Evolutionary conservation across 1,140 invertebrate species (phyloP).

Genomic region (Plutomurus gul): DNA sequence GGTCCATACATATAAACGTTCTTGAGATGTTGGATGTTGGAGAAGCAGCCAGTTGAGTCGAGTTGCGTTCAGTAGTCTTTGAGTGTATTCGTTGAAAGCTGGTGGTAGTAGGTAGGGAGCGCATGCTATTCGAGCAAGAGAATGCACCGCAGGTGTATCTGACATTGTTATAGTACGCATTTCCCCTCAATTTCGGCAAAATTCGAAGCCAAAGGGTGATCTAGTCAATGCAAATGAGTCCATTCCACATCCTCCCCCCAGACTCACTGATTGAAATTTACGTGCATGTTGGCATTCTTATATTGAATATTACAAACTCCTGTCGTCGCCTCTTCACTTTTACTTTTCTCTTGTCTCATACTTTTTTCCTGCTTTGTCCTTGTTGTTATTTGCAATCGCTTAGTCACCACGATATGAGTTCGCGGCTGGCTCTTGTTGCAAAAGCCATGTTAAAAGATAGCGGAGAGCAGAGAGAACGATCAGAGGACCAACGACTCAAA

Average conservation of each 20-base stretch:
- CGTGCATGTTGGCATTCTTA: background rate
- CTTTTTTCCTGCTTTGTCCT: background rate
- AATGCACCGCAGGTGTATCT: conserved; percentile 40
- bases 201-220: conserved; percentile 28
- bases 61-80: background rate
- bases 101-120: background rate
- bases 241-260: conserved; percentile 26
- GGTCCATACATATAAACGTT: too few species aligned
- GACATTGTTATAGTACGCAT: conserved; percentile 43
- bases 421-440: too few species aligned
- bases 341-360: background rate
- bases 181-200: conserved; percentile 14
- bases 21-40: too few species aligned
- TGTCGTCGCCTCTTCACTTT: conserved; percentile 17
- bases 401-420: conserved; percentile 9
- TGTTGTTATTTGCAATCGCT: background rate
- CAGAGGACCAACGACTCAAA: background rate
- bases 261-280: conserved; percentile 40
- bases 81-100: background rate
- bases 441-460: too few species aligned
- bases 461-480: too few species aligned
- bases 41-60: too few species aligned
- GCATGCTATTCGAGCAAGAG: background rate
- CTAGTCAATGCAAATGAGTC: conserved; percentile 34
- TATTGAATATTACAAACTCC: conserved; percentile 10